Conservation (phyloP, 2,888 invertebrate genomes). For the Parelbella ahira region DNA sequence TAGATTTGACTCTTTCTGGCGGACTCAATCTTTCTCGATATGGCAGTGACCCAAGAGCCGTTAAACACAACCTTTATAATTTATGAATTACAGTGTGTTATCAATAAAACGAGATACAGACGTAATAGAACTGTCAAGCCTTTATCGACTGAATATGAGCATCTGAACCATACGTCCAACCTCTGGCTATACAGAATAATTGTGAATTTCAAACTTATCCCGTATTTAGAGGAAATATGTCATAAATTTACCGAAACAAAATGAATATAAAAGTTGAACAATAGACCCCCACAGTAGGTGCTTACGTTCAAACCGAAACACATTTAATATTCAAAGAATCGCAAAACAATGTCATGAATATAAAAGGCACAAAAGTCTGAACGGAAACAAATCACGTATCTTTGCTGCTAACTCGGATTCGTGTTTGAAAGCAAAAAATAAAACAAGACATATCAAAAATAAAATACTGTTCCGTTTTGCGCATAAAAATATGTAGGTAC, state of each 20-base stretch:
- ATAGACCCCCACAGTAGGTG: not conserved
- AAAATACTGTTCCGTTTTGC: not conserved
- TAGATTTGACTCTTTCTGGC: too few relatives aligned
- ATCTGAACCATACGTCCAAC: too few relatives aligned
- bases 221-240: too few relatives aligned
- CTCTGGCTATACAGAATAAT: too few relatives aligned
- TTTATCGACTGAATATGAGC: too few relatives aligned
- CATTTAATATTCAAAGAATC: slow-evolving; percentile 17
- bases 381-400: slow-evolving; percentile 24
- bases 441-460: not conserved
- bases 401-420: slow-evolving; percentile 3
- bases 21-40: too few relatives aligned
- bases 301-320: slow-evolving; percentile 9
- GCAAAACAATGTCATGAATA: slow-evolving; percentile 18
- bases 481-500: not conserved
- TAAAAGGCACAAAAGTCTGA: slow-evolving; percentile 13
- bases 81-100: too few relatives aligned
- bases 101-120: too few relatives aligned
- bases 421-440: not conserved
- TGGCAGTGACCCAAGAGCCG: too few relatives aligned
- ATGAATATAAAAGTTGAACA: slow-evolving; percentile 6
- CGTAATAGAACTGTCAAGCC: too few relatives aligned
- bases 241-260: slow-evolving; percentile 3
- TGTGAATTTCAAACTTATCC: too few relatives aligned
- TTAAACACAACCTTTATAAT: too few relatives aligned